Conservation (phyloP, 2,888 invertebrate genomes). For the Atrina japonica region DNA sequence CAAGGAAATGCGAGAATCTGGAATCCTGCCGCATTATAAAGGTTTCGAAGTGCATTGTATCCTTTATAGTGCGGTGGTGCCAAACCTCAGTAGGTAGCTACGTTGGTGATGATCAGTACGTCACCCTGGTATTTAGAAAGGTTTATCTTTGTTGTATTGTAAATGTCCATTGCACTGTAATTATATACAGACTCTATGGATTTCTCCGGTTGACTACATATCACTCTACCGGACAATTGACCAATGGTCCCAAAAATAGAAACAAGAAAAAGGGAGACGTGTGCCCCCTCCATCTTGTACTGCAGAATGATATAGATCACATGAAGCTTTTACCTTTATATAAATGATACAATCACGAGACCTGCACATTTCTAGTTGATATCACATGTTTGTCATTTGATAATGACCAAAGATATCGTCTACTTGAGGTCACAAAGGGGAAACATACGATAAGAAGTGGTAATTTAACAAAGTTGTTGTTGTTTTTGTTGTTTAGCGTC, state of each 20-base stretch:
- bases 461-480: no score
- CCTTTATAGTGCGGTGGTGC: constrained; percentile 80
- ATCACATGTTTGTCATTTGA: no score
- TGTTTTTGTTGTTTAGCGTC: no score
- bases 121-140: constrained; percentile 49
- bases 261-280: constrained; percentile 13
- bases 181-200: constrained; percentile 47
- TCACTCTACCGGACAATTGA: constrained; percentile 1
- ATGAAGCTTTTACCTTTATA: no score
- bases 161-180: constrained; percentile 53
- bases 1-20: constrained; percentile 81
- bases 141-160: constrained; percentile 34
- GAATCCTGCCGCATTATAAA: constrained; percentile 73
- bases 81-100: constrained; percentile 82
- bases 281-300: constrained; percentile 2
- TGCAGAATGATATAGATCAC: neutral
- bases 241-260: constrained; percentile 11
- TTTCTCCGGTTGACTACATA: constrained; percentile 26
- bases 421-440: no score
- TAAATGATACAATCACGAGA: no score
- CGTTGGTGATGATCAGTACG: constrained; percentile 80
- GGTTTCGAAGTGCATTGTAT: constrained; percentile 81
- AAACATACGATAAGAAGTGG: no score
- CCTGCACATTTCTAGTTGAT: no score
- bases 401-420: no score